These are phyloP conservation scores for Sciurus vulgaris DNA, from an alignment of 2,797 vertebrate genomes.

Conservation along the genomic window DNA sequence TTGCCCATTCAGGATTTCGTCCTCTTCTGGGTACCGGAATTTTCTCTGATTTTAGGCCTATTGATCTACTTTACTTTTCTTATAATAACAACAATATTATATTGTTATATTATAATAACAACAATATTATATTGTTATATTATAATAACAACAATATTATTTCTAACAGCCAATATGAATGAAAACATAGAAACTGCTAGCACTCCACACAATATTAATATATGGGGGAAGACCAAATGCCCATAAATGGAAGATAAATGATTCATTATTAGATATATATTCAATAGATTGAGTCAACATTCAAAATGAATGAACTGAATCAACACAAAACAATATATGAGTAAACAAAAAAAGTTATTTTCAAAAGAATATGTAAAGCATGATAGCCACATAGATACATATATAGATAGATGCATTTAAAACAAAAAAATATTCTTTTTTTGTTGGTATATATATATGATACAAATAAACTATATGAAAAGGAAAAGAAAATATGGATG, in stretches of 20 bases:
- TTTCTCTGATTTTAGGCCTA: background rate
- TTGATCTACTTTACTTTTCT: background rate
- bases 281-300: background rate
- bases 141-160: background rate
- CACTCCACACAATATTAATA: background rate
- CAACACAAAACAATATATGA: background rate
- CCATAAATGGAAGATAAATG: background rate
- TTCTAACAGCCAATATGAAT: background rate
- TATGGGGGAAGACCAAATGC: background rate
- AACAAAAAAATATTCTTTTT: background rate
- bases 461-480: background rate
- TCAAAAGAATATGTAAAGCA: background rate
- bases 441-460: background rate
- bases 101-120: background rate
- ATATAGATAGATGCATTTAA: background rate
- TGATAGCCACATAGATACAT: background rate
- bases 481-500: background rate
- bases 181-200: background rate
- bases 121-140: background rate
- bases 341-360: background rate
- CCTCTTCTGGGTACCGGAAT: background rate
- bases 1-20: background rate
- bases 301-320: background rate
- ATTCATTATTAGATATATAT: background rate
- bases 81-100: background rate